Evolutionary conservation across 2,797 vertebrate genomes (phyloP).

Genomic region (Chelidonichthys spinosus): DNA sequence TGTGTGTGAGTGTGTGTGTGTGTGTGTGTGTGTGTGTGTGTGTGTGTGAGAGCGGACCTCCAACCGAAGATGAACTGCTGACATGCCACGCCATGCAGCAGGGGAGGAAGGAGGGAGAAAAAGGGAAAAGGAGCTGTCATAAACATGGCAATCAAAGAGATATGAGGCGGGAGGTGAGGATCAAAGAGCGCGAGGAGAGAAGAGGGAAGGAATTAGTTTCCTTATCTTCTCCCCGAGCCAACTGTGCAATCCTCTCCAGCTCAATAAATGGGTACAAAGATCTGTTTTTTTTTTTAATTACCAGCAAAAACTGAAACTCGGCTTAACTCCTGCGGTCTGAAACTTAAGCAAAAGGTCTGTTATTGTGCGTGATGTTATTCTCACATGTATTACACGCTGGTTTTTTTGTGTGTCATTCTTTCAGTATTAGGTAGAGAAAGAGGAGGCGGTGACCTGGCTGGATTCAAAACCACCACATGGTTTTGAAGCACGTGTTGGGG

Average conservation of each 20-base stretch:
- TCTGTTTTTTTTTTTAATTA: conserved; percentile 53
- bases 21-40: conserved; percentile 24
- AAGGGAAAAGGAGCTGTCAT: conserved; percentile 70
- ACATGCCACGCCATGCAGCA: conserved; percentile 61
- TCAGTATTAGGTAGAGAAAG: neutral
- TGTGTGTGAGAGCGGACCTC: conserved; percentile 46
- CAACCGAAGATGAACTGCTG: conserved; percentile 68
- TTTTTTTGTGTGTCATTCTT: conserved; percentile 3
- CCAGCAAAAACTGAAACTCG: conserved; percentile 55
- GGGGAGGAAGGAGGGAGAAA: conserved; percentile 49
- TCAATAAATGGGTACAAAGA: conserved; percentile 66
- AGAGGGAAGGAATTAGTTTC: conserved; percentile 70
- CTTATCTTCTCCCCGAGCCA: conserved; percentile 73
- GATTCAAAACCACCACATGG: neutral
- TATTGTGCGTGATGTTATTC: conserved; percentile 7
- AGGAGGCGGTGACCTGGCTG: neutral
- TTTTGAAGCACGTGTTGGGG: neutral
- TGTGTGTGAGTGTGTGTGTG: conserved; percentile 50
- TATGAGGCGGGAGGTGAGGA: conserved; percentile 72
- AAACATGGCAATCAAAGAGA: conserved; percentile 75
- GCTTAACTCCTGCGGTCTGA: conserved; percentile 31
- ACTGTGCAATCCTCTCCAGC: conserved; percentile 64
- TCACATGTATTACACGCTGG: neutral
- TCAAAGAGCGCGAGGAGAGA: conserved; percentile 71
- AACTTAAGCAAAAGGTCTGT: conserved; percentile 17